Base-by-base conservation (phyloP, 2,888 invertebrate genomes). In the Pherbina coryleti region DNA sequence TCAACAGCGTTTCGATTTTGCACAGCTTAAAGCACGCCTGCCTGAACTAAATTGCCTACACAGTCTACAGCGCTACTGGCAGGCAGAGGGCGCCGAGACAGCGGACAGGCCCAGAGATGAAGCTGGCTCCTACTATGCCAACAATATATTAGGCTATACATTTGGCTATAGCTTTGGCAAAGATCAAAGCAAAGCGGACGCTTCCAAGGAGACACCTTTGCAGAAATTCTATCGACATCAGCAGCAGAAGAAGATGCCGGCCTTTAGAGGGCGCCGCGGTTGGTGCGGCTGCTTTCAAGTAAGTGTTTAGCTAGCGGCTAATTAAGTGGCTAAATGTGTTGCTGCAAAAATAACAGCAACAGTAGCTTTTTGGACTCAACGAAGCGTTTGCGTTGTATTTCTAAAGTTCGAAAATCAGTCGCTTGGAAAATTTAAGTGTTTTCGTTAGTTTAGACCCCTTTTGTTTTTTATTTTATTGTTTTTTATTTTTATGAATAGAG, bases 221-320 rank as follows among this genome's bases (percentile, higher is more conserved):
- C 90, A 90, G 82, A 88, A 88, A 72, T 90, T 90, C 84, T 90
- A 90, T 82, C 83, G 89, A 22, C 88, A 87, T 75, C 90, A 89
- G 80, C 89, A 90, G 79, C 89, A 90, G 80, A 88, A 88, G 79
- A 90, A 90, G 84, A 93, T 94, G 95, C 94, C 94, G 88, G 94
- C 94, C 34, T 90, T 90, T 80, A 84, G 90, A 14, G 90, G 94
- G 80, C 91, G 92, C 85, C 91, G 93, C 86, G 90, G 88, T 78
- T 92, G 92, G 92, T 96, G 96, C 92, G 95, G 96, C 85, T 96
- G 96, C 87, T 91, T 96, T 82, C 95, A 96, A 93, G 96, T 96
- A 88, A 91, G 91, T 87, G 28, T 44, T 44, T 2, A 44, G 44
- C 14, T 14, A 11, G 14, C 7, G 11, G 14, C 14, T 44, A 44